Base-by-base conservation (phyloP, 2,888 invertebrate genomes). In the Serrognathus titanus region DNA sequence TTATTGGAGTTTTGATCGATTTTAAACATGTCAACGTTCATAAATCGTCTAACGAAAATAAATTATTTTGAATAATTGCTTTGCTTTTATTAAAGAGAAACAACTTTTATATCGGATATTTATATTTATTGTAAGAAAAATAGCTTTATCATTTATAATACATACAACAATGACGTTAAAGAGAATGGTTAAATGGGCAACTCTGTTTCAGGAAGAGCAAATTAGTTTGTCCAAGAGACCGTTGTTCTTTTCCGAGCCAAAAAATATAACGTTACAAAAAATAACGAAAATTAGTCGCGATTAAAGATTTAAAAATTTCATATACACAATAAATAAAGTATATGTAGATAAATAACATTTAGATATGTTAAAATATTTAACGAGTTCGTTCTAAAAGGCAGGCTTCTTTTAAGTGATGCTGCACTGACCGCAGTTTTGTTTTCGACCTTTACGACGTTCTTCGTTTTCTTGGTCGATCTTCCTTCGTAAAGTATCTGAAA, bases 401-500 rank as follows among this genome's bases (percentile, higher is more conserved):
- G 39, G 46, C 35, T 24, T 36, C 48, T 12, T 53, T 68, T 71
- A 75, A 62, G 72, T 69, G 45, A 76, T 71, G 48, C 60, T 68
- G 55, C 73, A 75, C 53, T 66, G 66, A n/a, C 57, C 64, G 61
- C 74, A 69, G 55, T 62, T 69, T 49, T 66, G 59, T 53, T 69
- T 69, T 45, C 63, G 69, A 20, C 74, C 74, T 61, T 74, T 74
- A 48, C 71, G 57, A 50, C 69, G 62, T 39, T 73, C 68, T 61
- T 75, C 75, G 58, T 75, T 76, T 65, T 76, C 74, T 63, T 73
- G 75, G 53, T 73, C 74, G 48, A 75, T 68, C 62, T 72, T 76
- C 51, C 69, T 67, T 47, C 77, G 60, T 12, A 76, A 53, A 2
- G 72, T 70, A 66, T 77, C 77, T 77, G 58, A 63, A 53, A 57